A percentile compares a stretch with the other conserved stretches of the same genome.
Evolutionary conservation across 1,140 invertebrate genomes (phyloP).

Genomic region (Pogonognathellus flavescens): DNA sequence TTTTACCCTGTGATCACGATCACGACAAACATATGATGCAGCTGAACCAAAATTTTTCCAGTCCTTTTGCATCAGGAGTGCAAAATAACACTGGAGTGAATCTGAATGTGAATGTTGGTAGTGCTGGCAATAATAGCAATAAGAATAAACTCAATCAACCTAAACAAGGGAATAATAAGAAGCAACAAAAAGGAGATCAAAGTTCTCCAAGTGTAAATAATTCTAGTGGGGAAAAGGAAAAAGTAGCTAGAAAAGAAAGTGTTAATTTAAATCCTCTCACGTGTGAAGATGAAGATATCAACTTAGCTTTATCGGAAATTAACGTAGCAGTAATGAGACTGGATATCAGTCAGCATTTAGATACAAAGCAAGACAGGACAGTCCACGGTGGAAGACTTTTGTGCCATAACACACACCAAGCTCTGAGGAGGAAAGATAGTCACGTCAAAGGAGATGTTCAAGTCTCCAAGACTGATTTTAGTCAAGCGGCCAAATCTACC

Average conservation of each 20-base stretch:
- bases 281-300: conserved; percentile 66
- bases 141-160: conserved; percentile 10
- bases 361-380: conserved; percentile 85
- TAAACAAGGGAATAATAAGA: background rate
- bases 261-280: conserved; percentile 55
- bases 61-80: background rate
- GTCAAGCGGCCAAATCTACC: conserved; percentile 73
- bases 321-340: conserved; percentile 71
- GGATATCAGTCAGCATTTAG: conserved; percentile 79
- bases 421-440: conserved; percentile 70
- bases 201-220: background rate
- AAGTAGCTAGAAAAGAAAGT: conserved; percentile 53
- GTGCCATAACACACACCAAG: conserved; percentile 69
- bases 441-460: conserved; percentile 67
- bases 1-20: conserved; percentile 60
- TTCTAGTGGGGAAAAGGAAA: background rate
- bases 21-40: conserved; percentile 53
- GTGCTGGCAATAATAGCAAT: background rate
- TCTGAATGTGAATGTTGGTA: background rate
- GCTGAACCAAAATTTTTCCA: background rate
- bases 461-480: conserved; percentile 76
- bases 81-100: background rate
- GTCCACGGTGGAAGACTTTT: conserved; percentile 69
- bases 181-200: conserved; percentile 12
- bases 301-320: conserved; percentile 50